These are phyloP conservation scores for Megastigmus dorsalis DNA, from an alignment of 2,888 invertebrate genomes.

Conservation along the genomic window DNA sequence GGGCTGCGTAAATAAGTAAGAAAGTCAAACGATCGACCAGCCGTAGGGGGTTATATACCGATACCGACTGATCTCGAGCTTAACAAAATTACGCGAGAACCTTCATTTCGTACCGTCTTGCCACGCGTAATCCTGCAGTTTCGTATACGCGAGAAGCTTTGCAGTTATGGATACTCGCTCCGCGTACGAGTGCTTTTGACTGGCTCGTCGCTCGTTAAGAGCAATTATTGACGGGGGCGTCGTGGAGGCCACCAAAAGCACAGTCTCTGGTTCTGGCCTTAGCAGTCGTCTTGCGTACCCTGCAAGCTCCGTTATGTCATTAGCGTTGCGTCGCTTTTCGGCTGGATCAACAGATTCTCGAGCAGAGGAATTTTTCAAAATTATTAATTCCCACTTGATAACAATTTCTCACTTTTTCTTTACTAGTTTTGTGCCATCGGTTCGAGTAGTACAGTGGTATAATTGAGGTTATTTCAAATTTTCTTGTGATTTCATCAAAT, in stretches of 20 bases:
- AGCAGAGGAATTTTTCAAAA: no score
- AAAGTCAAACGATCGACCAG: conserved; percentile 54
- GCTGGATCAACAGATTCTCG: no score
- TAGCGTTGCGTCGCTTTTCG: no score
- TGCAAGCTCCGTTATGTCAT: no score
- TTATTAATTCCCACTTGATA: no score
- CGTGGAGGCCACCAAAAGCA: conserved; percentile 20
- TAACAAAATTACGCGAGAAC: conserved; percentile 27
- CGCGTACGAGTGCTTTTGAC: conserved; percentile 8
- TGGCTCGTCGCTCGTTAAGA: conserved; percentile 23
- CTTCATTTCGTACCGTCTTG: conserved; percentile 14
- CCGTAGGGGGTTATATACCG: background rate
- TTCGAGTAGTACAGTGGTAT: no score
- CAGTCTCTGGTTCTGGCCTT: no score
- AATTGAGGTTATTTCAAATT: no score
- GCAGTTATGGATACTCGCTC: conserved; percentile 36
- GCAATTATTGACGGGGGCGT: conserved; percentile 41
- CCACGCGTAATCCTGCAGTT: background rate
- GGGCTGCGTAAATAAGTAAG: conserved; percentile 71
- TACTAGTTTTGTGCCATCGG: no score
- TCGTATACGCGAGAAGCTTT: conserved; percentile 1
- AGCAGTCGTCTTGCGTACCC: no score
- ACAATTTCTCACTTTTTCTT: no score
- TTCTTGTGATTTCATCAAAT: no score
- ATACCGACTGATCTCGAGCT: background rate